A percentile compares a stretch with the other conserved stretches of the same genome.
Conservation (phyloP, 2,113 vertebrate genomes). For the Sinocyclocheilus rhinocerous region DNA sequence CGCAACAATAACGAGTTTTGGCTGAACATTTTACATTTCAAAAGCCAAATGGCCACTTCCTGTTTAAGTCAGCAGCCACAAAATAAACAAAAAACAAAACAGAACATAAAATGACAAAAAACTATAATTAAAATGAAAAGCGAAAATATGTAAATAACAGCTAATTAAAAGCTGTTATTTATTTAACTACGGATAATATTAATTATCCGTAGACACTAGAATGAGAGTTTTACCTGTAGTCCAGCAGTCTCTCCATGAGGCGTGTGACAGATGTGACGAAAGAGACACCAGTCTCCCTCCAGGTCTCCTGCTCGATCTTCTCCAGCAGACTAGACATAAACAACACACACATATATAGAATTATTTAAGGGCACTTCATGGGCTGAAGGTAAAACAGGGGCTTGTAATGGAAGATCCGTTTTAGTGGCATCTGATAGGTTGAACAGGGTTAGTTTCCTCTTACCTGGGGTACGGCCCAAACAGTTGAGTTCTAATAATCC, state of each 20-base stretch:
- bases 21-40: background rate
- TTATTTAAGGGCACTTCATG: background rate
- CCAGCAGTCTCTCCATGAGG: slow-evolving; percentile 96
- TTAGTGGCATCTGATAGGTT: slow-evolving; percentile 11
- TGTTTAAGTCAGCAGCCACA: background rate
- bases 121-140: too few relatives aligned
- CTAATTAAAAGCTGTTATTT: background rate
- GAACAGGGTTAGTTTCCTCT: slow-evolving; percentile 64
- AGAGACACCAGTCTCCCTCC: slow-evolving; percentile 95
- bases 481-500: slow-evolving; percentile 94
- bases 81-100: background rate
- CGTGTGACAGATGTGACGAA: slow-evolving; percentile 96
- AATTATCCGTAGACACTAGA: too few relatives aligned
- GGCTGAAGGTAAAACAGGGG: background rate
- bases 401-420: background rate
- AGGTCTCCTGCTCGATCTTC: slow-evolving; percentile 98
- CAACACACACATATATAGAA: background rate
- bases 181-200: too few relatives aligned
- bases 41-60: background rate
- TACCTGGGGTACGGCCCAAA: slow-evolving; percentile 99
- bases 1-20: background rate
- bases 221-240: slow-evolving; percentile 83
- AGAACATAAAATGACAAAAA: background rate
- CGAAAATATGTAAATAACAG: background rate
- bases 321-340: slow-evolving; percentile 84